phyloP scores from a whole-genome alignment of 2,888 invertebrate species.

The Tetrapedia diversipes region DNA sequence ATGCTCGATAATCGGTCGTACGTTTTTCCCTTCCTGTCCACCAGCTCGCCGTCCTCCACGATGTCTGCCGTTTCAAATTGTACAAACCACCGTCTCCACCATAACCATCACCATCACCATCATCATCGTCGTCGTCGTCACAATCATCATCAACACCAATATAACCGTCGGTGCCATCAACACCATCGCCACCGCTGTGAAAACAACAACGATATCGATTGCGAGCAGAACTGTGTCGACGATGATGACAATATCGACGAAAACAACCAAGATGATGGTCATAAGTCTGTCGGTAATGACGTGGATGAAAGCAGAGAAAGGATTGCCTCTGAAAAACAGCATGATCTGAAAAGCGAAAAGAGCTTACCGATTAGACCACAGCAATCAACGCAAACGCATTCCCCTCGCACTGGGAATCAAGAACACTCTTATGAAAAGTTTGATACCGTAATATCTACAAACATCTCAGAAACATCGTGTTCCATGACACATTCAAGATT shows the following conservation, averaged over 20 bases:
- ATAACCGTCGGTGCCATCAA: neutral
- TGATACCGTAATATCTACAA: conserved; percentile 50
- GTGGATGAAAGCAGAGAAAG: neutral
- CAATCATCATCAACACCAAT: neutral
- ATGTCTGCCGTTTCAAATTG: neutral
- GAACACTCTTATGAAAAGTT: conserved; percentile 63
- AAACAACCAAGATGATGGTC: neutral
- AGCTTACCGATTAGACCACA: conserved; percentile 69
- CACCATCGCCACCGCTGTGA: neutral
- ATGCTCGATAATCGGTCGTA: neutral
- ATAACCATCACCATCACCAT: neutral
- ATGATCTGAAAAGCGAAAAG: conserved; percentile 55
- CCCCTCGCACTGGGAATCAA: conserved; percentile 57
- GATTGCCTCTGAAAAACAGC: conserved; percentile 21
- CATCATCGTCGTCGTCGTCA: neutral
- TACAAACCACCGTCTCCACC: neutral
- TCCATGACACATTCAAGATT: conserved; percentile 62
- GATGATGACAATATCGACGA: neutral
- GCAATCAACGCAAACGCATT: conserved; percentile 46
- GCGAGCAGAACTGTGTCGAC: neutral
- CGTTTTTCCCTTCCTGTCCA: neutral
- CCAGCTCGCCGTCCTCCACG: neutral
- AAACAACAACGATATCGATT: neutral
- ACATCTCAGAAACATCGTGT: conserved; percentile 70
- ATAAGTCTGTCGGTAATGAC: neutral